Percentiles rank a stretch among this genome's conserved stretches.
Evolutionary conservation across 2,113 vertebrate species (phyloP).

Genomic region (Rhinichthys klamathensis): DNA sequence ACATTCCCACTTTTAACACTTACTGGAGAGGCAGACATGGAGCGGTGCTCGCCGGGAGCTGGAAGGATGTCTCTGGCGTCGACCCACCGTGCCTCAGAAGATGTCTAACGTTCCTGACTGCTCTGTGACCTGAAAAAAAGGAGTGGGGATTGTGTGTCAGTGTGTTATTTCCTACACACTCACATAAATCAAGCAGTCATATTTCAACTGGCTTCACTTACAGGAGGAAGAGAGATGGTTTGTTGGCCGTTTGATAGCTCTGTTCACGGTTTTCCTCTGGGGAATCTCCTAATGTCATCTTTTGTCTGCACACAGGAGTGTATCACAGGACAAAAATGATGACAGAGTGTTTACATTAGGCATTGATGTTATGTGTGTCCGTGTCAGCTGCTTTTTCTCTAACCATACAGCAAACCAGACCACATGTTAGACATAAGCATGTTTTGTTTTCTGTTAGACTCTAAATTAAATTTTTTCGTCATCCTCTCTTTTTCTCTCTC

Average conservation of each 20-base stretch:
- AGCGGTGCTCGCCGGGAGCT: not conserved
- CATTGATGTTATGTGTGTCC: not conserved
- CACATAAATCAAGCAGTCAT: slow-evolving; percentile 19
- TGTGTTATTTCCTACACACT: slow-evolving; percentile 41
- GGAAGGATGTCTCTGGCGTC: not conserved
- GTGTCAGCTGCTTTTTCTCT: not conserved
- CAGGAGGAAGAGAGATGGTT: not conserved
- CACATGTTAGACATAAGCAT: not conserved
- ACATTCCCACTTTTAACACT: slow-evolving; percentile 30
- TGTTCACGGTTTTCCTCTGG: not conserved
- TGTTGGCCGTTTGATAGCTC: slow-evolving; percentile 8
- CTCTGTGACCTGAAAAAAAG: slow-evolving; percentile 19
- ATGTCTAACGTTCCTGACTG: slow-evolving; percentile 7
- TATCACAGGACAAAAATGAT: not conserved
- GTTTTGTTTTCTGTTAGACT: not conserved
- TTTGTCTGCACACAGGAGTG: slow-evolving; percentile 10
- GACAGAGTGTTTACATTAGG: slow-evolving; percentile 21
- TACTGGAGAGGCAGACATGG: slow-evolving; percentile 18
- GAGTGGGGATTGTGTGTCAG: slow-evolving; percentile 33
- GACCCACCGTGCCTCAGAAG: slow-evolving; percentile 2
- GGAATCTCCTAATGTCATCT: not conserved
- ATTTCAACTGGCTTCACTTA: not conserved
- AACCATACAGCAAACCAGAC: not conserved
- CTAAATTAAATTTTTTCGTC: slow-evolving; percentile 26
- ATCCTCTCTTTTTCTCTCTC: slow-evolving; percentile 42